phyloP scores from a whole-genome alignment of 2,113 vertebrate genomes.

The Ceyx melanurus region DNA sequence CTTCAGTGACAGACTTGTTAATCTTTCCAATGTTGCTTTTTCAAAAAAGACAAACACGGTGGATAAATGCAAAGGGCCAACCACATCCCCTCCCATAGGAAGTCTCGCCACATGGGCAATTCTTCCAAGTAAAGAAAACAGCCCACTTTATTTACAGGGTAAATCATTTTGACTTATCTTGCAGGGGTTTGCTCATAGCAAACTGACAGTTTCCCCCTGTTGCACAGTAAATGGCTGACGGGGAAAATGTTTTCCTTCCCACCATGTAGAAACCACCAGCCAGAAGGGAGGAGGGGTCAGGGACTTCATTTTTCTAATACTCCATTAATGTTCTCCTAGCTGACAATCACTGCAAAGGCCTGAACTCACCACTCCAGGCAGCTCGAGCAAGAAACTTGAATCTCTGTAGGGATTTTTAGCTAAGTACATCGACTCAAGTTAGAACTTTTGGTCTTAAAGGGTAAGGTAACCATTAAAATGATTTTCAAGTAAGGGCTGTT shows the following conservation, averaged over 20 bases:
- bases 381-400: constrained; percentile 56
- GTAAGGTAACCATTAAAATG: constrained; percentile 33
- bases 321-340: constrained; percentile 71
- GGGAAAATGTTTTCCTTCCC: constrained; percentile 78
- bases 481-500: constrained; percentile 4
- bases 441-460: constrained; percentile 60
- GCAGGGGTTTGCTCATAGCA: constrained; percentile 66
- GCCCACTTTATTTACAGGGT: constrained; percentile 76
- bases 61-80: constrained; percentile 71
- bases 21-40: constrained; percentile 75
- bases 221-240: constrained; percentile 75
- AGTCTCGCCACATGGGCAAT: constrained; percentile 76
- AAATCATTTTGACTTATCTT: constrained; percentile 79
- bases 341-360: constrained; percentile 69
- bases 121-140: constrained; percentile 77
- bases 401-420: constrained; percentile 62
- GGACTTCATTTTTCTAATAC: constrained; percentile 70
- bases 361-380: constrained; percentile 65
- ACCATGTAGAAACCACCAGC: constrained; percentile 74
- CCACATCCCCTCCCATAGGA: constrained; percentile 77
- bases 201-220: constrained; percentile 75
- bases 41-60: constrained; percentile 74
- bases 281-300: constrained; percentile 61
- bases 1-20: constrained; percentile 76
- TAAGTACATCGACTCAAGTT: constrained; percentile 53